Percentiles rank a stretch among this genome's conserved stretches.
Conservation (phyloP, 2,113 vertebrate genomes). For the Mastomys coucha region DNA sequence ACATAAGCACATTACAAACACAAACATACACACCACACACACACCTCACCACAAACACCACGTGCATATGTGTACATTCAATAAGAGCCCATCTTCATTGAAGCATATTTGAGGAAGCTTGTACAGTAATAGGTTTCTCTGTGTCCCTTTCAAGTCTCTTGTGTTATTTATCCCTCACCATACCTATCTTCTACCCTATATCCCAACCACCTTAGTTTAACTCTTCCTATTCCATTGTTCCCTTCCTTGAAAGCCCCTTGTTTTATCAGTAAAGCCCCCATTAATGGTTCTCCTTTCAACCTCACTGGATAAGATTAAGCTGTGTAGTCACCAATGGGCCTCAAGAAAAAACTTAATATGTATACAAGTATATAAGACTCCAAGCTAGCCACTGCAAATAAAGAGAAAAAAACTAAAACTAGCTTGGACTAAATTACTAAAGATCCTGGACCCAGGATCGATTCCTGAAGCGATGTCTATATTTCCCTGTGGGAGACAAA, state of each 20-base stretch:
- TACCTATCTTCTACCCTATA: not conserved
- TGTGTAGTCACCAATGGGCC: not conserved
- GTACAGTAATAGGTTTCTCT: not conserved
- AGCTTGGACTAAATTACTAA: not conserved
- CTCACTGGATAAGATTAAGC: not conserved
- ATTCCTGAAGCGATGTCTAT: not conserved
- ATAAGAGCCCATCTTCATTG: not conserved
- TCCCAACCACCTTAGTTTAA: not conserved
- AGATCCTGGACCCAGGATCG: not conserved
- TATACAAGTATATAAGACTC: not conserved
- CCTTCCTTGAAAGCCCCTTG: not conserved
- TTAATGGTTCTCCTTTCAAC: not conserved
- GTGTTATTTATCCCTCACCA: not conserved
- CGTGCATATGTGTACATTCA: not conserved
- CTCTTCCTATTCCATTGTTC: not conserved
- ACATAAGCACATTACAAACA: not conserved
- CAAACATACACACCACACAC: not conserved
- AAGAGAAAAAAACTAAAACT: not conserved
- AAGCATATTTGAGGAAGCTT: not conserved
- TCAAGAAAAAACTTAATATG: not conserved
- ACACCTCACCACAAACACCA: not conserved
- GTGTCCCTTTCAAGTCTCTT: not conserved
- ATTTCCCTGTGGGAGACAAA: not conserved
- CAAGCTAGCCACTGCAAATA: not conserved
- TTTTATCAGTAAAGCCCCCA: slow-evolving; percentile 10